phyloP scores from a whole-genome alignment of 2,797 vertebrate species.

The Morus bassanus region DNA sequence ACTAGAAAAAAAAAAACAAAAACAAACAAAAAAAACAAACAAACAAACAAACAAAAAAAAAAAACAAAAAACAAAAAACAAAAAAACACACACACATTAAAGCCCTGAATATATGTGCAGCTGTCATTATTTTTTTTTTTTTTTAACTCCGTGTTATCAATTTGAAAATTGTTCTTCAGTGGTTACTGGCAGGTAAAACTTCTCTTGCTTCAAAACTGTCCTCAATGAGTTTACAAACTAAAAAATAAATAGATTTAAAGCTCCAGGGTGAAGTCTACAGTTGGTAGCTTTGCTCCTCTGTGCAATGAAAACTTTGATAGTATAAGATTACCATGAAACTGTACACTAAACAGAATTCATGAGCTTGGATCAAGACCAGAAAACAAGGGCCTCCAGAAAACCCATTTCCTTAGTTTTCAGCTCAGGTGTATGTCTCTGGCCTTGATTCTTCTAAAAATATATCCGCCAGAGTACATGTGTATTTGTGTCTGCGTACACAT shows the following conservation, averaged over 20 bases:
- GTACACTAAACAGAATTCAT: background rate
- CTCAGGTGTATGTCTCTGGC: background rate
- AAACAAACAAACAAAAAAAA: too few relatives aligned
- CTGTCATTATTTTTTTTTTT: background rate
- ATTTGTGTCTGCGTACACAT: background rate
- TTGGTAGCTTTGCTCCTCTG: background rate
- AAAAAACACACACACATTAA: background rate
- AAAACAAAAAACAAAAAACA: too few relatives aligned
- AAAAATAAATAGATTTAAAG: background rate
- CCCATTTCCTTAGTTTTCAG: background rate
- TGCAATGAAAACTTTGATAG: background rate
- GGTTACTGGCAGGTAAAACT: background rate
- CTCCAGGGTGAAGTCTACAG: background rate
- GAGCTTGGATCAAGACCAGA: background rate
- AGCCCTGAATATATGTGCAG: background rate
- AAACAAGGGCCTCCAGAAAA: background rate
- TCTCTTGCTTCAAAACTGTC: background rate
- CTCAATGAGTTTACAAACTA: background rate
- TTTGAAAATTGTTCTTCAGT: background rate
- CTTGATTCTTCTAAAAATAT: background rate
- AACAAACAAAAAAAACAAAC: too few relatives aligned
- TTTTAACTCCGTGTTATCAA: background rate
- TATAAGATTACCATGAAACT: background rate
- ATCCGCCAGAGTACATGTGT: rapidly evolving
- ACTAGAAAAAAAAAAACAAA: background rate